These are phyloP conservation scores for Hydropsyche betteni DNA, from an alignment of 2,888 invertebrate genomes.

Conservation along the genomic window DNA sequence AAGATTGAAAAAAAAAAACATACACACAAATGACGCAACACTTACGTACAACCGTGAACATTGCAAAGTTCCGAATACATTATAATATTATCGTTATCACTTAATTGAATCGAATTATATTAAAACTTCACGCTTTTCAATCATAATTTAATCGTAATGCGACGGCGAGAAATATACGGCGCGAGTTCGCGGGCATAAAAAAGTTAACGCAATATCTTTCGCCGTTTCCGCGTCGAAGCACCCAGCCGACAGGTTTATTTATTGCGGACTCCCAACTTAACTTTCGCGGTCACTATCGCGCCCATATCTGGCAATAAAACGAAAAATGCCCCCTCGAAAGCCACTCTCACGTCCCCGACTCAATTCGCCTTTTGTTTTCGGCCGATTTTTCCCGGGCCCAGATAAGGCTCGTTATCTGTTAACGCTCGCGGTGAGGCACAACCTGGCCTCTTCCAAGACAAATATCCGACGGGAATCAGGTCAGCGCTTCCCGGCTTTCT, in stretches of 20 bases:
- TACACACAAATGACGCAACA: too few relatives aligned
- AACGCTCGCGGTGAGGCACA: constrained; percentile 5
- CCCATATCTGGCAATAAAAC: constrained; percentile 30
- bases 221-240: not conserved
- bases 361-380: constrained; percentile 8
- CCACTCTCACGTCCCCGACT: not conserved
- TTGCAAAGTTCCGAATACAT: too few relatives aligned
- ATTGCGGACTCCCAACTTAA: constrained; percentile 14
- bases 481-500: constrained; percentile 23
- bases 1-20: too few relatives aligned
- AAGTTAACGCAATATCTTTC: too few relatives aligned
- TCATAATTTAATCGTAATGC: too few relatives aligned
- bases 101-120: too few relatives aligned
- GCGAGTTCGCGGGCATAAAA: too few relatives aligned
- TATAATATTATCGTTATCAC: too few relatives aligned
- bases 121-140: too few relatives aligned
- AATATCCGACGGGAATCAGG: constrained; percentile 32
- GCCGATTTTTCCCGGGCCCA: not conserved
- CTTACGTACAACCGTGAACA: too few relatives aligned
- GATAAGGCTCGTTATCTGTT: constrained; percentile 22
- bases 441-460: constrained; percentile 22
- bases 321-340: not conserved
- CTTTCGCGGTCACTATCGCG: constrained; percentile 23
- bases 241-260: constrained; percentile 27
- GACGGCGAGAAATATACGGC: too few relatives aligned